Evolutionary conservation across 2,888 invertebrate species (phyloP), one percentile per base, ranked within the genome.

Genomic region (Lordiphosa andalusiaca): DNA sequence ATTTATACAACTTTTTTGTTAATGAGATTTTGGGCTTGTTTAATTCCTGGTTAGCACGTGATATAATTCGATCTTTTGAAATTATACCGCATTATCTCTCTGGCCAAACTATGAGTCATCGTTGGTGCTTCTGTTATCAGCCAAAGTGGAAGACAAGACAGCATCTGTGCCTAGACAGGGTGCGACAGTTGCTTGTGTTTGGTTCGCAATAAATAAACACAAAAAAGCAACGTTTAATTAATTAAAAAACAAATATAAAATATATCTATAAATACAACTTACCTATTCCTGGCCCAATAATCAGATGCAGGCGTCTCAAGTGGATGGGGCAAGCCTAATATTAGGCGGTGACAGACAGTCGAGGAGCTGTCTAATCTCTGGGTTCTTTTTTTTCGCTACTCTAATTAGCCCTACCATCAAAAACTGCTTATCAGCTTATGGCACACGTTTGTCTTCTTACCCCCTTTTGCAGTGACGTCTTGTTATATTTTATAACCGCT

Each of bases 121-220:
- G 39, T 21, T 30, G 19, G 55, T 61, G 63, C 56, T 58, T 64
- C 65, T 76, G 83, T 77, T 76, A 57, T 52, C 53, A 46, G 56
- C 54, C 48, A 36, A n/a, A 12, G 30, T 23, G 36, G 6, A 44
- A 39, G 16, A 16, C 35, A 41, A 41, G 67, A 60, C 46, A 47
- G 38, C 53, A 67, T 58, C 35, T 40, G 52, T 19, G 54, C 60
- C 51, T 67, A 70, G 55, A 55, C 48, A 41, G 68, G 49, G 58
- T 30, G 33, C 33, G 84, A 77, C 84, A 77, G 77, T 84, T 77
- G 69, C 77, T 77, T 78, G 84, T 77, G 62, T 82, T 77, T 77
- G 84, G 65, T 38, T 53, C 73, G 52, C 58, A 73, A 51, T 55
- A 63, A 71, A 60, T 52, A 60, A 71, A 53, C 38, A 35, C 46